These are phyloP conservation scores for Eunapius fragilis DNA, from an alignment of 37 sponge, comb jelly and placozoan genomes.

Conservation along the genomic window DNA sequence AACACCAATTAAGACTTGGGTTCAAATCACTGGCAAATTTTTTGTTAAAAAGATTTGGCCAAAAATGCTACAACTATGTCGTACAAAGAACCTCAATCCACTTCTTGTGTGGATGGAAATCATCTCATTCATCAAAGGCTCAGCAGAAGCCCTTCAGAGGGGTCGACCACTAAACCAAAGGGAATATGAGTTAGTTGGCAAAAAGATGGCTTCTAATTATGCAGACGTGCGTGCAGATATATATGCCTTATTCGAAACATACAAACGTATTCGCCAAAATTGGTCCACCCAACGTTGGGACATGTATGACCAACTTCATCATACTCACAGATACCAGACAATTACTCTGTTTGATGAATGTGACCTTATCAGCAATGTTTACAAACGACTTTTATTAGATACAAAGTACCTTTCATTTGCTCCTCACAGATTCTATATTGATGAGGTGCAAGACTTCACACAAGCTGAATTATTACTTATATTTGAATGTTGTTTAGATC, in stretches of 20 bases:
- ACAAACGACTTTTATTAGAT: slow-evolving; percentile 10
- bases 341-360: slow-evolving; percentile 35
- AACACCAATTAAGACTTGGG: slow-evolving; percentile 1
- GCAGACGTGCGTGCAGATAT: slow-evolving; percentile 51
- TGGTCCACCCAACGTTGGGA: neutral
- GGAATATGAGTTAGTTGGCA: slow-evolving; percentile 67
- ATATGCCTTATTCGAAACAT: slow-evolving; percentile 58
- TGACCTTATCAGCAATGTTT: slow-evolving; percentile 22
- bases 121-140: slow-evolving; percentile 91
- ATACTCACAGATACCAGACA: neutral
- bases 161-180: slow-evolving; percentile 35
- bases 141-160: slow-evolving; percentile 52
- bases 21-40: slow-evolving; percentile 57
- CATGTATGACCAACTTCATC: neutral
- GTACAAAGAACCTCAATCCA: slow-evolving; percentile 54
- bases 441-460: slow-evolving; percentile 54
- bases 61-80: slow-evolving; percentile 21
- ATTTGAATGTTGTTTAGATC: slow-evolving; percentile 13
- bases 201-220: slow-evolving; percentile 80
- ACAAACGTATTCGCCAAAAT: slow-evolving; percentile 46
- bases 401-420: neutral
- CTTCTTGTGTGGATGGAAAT: slow-evolving; percentile 89
- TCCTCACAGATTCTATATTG: slow-evolving; percentile 33
- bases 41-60: slow-evolving; percentile 72
- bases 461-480: slow-evolving; percentile 37